phyloP scores from a whole-genome alignment of 2,888 invertebrate genomes.

The Nomada fucata region DNA sequence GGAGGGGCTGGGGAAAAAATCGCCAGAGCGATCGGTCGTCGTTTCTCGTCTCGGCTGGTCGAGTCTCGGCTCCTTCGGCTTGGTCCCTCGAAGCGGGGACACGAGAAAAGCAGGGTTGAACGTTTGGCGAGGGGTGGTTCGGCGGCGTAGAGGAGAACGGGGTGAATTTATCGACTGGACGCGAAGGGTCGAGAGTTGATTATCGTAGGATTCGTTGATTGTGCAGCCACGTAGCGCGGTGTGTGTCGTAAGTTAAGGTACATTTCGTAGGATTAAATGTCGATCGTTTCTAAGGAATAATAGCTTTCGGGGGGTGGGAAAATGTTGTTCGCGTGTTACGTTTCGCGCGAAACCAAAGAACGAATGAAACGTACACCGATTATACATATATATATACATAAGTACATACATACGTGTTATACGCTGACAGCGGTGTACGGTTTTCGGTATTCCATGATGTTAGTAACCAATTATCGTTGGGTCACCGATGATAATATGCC shows the following conservation, averaged over 20 bases:
- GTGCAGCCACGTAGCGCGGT: constrained; percentile 62
- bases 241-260: constrained; percentile 70
- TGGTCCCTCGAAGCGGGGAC: neutral
- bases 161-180: neutral
- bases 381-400: constrained; percentile 19
- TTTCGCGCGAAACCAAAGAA: constrained; percentile 11
- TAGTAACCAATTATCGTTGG: constrained; percentile 78
- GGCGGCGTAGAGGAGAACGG: neutral
- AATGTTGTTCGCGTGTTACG: constrained; percentile 9
- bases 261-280: constrained; percentile 67
- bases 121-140: neutral
- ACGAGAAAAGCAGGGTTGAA: neutral
- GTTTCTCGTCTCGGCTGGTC: constrained; percentile 34
- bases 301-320: constrained; percentile 41
- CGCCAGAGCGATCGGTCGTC: neutral
- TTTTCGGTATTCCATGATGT: constrained; percentile 81
- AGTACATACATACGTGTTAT: constrained; percentile 13
- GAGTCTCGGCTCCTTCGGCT: constrained; percentile 21
- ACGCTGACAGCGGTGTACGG: constrained; percentile 61
- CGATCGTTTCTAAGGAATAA: constrained; percentile 63
- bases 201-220: constrained; percentile 61
- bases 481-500: constrained; percentile 58
- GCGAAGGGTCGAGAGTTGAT: constrained; percentile 13
- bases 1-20: neutral
- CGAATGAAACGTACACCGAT: constrained; percentile 18